phyloP scores from a whole-genome alignment of 2,113 vertebrate species.

The Acanthisitta chloris region DNA sequence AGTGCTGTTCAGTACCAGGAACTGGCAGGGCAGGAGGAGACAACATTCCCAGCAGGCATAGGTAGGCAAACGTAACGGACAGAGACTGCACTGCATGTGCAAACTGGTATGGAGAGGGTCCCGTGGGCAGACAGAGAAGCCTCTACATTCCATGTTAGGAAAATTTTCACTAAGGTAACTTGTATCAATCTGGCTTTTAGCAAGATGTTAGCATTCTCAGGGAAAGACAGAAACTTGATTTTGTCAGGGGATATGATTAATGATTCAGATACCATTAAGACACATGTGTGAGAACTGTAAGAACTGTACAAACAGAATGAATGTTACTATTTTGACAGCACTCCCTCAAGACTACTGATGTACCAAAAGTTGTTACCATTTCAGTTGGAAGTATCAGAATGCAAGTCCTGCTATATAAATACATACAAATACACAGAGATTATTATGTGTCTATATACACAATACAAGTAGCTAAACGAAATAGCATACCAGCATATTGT shows the following conservation, averaged over 20 bases:
- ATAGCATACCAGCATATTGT: fast-evolving
- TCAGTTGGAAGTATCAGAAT: not conserved
- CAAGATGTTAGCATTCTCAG: not conserved
- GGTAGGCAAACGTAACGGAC: not conserved
- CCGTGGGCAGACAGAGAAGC: fast-evolving
- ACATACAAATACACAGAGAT: not conserved
- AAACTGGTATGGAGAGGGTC: fast-evolving
- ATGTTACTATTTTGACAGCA: not conserved
- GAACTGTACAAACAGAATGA: not conserved
- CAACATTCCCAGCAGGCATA: not conserved
- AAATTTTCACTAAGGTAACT: not conserved
- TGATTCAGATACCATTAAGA: not conserved
- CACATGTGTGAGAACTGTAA: not conserved
- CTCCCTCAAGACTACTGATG: not conserved
- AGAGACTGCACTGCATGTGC: fast-evolving
- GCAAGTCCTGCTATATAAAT: not conserved
- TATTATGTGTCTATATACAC: not conserved
- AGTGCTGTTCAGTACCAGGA: not conserved
- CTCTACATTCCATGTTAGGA: not conserved
- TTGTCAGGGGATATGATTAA: not conserved
- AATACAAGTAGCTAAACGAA: not conserved
- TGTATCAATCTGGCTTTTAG: not conserved
- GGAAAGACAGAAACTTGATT: not conserved
- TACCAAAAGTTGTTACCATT: not conserved
- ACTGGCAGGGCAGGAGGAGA: not conserved